Evolutionary conservation across 2,797 vertebrate species (phyloP).

Genomic region (Danio kyathit): DNA sequence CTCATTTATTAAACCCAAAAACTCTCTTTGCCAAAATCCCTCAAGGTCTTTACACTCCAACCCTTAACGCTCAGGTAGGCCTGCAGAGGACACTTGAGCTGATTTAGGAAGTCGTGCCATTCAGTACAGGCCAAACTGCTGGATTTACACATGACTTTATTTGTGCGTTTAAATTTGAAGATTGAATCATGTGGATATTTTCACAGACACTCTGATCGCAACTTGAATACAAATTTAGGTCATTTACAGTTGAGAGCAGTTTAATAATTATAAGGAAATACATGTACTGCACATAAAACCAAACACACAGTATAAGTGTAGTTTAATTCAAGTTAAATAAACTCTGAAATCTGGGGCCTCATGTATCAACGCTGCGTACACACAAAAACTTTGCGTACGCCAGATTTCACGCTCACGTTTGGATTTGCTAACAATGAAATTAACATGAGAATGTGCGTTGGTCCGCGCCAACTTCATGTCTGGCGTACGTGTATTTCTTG

Average conservation of each 20-base stretch:
- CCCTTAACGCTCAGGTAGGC: slow-evolving; percentile 38
- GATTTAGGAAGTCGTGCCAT: slow-evolving; percentile 26
- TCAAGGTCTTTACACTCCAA: slow-evolving; percentile 17
- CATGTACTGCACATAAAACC: not conserved
- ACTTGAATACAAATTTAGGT: slow-evolving; percentile 18
- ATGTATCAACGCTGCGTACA: too few relatives aligned
- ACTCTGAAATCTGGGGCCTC: too few relatives aligned
- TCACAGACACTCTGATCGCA: slow-evolving; percentile 17
- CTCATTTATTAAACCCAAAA: slow-evolving; percentile 36
- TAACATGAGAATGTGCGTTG: too few relatives aligned
- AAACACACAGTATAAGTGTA: not conserved
- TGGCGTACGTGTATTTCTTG: too few relatives aligned
- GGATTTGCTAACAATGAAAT: too few relatives aligned
- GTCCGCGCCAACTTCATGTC: too few relatives aligned
- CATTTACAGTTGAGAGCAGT: slow-evolving; percentile 25
- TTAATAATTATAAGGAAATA: too few relatives aligned
- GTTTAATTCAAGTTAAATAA: too few relatives aligned
- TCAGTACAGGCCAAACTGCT: slow-evolving; percentile 40
- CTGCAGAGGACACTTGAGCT: slow-evolving; percentile 12
- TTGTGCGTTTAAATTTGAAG: slow-evolving; percentile 15
- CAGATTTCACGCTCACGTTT: too few relatives aligned
- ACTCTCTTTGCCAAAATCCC: slow-evolving; percentile 14
- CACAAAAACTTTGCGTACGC: too few relatives aligned
- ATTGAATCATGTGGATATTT: slow-evolving; percentile 1
- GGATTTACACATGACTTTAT: slow-evolving; percentile 32